Evolutionary conservation across 2,888 invertebrate species (phyloP).

Genomic region (Priapulus caudatus): DNA sequence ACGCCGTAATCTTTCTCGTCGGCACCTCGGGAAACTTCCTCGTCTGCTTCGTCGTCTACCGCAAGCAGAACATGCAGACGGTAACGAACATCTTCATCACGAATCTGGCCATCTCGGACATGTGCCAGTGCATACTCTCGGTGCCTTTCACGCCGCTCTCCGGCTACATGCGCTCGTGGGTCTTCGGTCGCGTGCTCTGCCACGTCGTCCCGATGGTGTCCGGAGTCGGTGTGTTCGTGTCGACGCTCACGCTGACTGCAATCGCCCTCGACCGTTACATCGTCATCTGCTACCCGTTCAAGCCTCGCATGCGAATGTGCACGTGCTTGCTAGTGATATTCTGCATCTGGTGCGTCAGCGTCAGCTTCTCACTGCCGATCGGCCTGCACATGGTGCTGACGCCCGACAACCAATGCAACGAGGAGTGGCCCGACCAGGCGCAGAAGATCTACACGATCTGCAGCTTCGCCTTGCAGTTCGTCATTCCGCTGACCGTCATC

Average conservation of each 20-base stretch:
- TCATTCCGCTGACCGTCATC: constrained; percentile 84
- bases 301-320: constrained; percentile 75
- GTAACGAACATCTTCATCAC: constrained; percentile 96
- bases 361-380: constrained; percentile 78
- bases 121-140: constrained; percentile 77
- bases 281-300: constrained; percentile 89
- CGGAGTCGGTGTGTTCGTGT: constrained; percentile 92
- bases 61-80: constrained; percentile 90
- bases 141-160: constrained; percentile 94
- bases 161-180: constrained; percentile 78
- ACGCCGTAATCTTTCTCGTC: constrained; percentile 66
- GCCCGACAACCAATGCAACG: constrained; percentile 45
- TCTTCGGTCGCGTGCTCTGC: constrained; percentile 78
- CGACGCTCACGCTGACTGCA: constrained; percentile 86
- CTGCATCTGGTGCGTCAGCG: constrained; percentile 77
- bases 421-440: constrained; percentile 73
- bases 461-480: constrained; percentile 81
- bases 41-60: constrained; percentile 82
- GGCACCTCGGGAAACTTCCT: constrained; percentile 80
- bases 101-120: constrained; percentile 87
- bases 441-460: constrained; percentile 66
- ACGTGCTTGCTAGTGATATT: constrained; percentile 73
- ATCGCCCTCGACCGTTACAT: constrained; percentile 95
- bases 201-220: constrained; percentile 76
- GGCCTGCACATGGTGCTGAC: constrained; percentile 58